Base-by-base conservation (phyloP, 2,888 invertebrate genomes). In the Macrosoma leucophasiata region DNA sequence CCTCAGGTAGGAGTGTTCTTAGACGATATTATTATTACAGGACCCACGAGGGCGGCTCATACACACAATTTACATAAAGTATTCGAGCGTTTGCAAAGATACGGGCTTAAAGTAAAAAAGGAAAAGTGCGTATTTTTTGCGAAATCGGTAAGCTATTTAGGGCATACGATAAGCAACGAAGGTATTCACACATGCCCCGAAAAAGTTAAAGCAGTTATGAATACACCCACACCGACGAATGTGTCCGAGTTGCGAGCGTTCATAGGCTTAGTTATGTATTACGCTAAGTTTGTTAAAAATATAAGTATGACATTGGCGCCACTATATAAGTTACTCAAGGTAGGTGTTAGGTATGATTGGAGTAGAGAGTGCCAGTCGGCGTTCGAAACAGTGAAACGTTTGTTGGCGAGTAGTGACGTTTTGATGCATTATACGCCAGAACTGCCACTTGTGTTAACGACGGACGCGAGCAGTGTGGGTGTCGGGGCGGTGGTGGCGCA, bases 261-360 rank as follows among this genome's bases (percentile, higher is more conserved):
- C 21, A 25, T 52, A 7, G 50, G 49, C 0, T 10, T 46, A 13
- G 24, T 39, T 0, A 51, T 50, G 47, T 52, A 47, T 10, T 52
- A 48, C 28, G 39, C 29, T 0, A 51, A 43, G 9, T 51, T 48
- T 14, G 12, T 50, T 2, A 13, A 10, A 13, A 44, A 50, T 10
- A 29, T 41, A 4, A 46, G 40, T 26, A 39, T 36, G 0, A 17
- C 39, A 1, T 20, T 46, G 3, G 11, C 33, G 3, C 43, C 41
- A 1, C 6, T 43, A 3, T 46, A 46, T 11, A 14, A 14, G 2
- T 13, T 46, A 5, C 15, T 46, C 4, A 27, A 26, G 15, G 36
- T 33, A 32, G 24, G 29, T 12, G 32, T 31, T 4, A 26, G 15
- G 3, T 43, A n/a, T 7, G 19, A 9, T 3, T 43, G 43, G 43